These are phyloP conservation scores for Chaetodon auriga DNA, from an alignment of 2,113 vertebrate species.

Conservation along the genomic window DNA sequence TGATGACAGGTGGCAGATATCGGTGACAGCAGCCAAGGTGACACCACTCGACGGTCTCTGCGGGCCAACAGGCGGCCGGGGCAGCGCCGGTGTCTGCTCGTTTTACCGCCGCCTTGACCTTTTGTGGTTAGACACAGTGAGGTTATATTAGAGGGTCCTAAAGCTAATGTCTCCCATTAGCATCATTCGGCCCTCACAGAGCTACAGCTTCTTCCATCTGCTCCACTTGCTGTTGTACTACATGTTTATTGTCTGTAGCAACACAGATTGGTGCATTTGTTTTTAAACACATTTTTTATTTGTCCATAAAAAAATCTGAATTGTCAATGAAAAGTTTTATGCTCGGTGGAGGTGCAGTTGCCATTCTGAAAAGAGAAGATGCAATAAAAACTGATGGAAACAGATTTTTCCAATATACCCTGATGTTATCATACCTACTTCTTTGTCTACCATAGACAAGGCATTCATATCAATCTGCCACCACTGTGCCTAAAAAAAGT, in stretches of 20 bases:
- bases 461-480: neutral
- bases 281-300: neutral
- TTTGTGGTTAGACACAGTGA: conserved; percentile 53
- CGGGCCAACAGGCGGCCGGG: conserved; percentile 34
- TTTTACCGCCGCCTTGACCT: conserved; percentile 59
- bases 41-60: conserved; percentile 59
- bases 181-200: conserved; percentile 1
- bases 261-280: neutral
- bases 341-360: neutral
- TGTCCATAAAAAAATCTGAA: neutral
- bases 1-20: conserved; percentile 78
- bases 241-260: neutral
- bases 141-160: conserved; percentile 36
- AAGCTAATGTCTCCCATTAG: conserved; percentile 48
- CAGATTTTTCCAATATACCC: neutral
- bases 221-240: neutral
- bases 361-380: neutral
- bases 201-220: neutral
- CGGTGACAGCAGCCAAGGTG: conserved; percentile 77
- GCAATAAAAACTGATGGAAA: conserved; percentile 18
- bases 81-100: conserved; percentile 39
- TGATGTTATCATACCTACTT: neutral
- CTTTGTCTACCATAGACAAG: neutral
- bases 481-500: neutral
- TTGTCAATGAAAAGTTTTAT: neutral